Evolutionary conservation across 1,140 invertebrate genomes (phyloP).

Genomic region (Octopus sinensis): DNA sequence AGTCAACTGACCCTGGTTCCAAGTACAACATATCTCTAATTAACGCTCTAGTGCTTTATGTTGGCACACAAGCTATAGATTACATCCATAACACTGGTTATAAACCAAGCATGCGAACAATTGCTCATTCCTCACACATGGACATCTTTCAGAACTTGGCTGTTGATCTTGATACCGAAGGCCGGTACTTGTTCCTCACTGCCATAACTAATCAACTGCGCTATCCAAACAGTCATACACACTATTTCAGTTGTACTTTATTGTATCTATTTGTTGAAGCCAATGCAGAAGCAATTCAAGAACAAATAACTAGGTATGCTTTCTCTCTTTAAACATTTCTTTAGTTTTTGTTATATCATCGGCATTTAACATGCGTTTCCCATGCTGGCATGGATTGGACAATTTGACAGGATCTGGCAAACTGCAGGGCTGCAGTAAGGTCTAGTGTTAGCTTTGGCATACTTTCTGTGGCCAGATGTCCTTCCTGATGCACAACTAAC

Average conservation of each 20-base stretch:
- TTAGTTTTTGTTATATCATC: background rate
- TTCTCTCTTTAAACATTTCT: background rate
- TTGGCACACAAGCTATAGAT: conserved; percentile 90
- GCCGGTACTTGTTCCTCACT: conserved; percentile 91
- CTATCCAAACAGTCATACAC: conserved; percentile 98
- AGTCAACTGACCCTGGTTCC: conserved; percentile 76
- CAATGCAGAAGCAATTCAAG: conserved; percentile 92
- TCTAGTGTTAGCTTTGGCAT: too few species aligned
- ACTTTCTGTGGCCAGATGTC: too few species aligned
- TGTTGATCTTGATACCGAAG: conserved; percentile 95
- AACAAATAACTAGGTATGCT: conserved; percentile 66
- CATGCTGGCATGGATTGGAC: too few species aligned
- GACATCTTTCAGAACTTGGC: conserved; percentile 99
- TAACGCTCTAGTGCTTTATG: conserved; percentile 95
- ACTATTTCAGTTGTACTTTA: conserved; percentile 97
- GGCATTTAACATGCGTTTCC: too few species aligned
- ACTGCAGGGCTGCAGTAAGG: too few species aligned
- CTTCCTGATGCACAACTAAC: too few species aligned
- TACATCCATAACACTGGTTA: conserved; percentile 69
- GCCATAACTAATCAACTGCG: conserved; percentile 96
- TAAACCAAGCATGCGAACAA: conserved; percentile 91
- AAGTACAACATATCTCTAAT: conserved; percentile 93
- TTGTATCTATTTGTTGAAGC: conserved; percentile 97
- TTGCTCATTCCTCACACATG: conserved; percentile 95
- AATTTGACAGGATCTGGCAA: too few species aligned